Conservation (phyloP, 2,797 vertebrate genomes). For the Botia kubotai region DNA sequence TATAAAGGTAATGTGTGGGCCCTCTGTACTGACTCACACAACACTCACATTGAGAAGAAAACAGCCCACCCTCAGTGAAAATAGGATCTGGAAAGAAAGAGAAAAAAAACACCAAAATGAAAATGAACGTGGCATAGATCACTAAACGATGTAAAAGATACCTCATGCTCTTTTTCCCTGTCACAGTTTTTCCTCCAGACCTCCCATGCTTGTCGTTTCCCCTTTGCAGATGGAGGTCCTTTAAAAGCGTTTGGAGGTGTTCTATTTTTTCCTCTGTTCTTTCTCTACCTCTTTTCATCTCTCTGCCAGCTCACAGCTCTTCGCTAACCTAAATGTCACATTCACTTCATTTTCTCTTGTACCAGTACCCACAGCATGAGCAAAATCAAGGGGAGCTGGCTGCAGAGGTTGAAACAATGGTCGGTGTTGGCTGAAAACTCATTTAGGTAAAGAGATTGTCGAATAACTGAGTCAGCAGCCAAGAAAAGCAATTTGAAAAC, state of each 20-base stretch:
- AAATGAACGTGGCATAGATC: conserved; percentile 1
- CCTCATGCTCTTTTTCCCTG: conserved; percentile 10
- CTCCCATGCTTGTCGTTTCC: conserved; percentile 27
- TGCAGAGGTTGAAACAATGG: conserved; percentile 18
- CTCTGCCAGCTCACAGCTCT: conserved; percentile 39
- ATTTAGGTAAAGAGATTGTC: conserved; percentile 23
- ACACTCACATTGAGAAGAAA: conserved; percentile 36
- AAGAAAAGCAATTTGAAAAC: conserved; percentile 32
- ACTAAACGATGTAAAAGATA: conserved; percentile 18
- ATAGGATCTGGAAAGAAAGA: conserved; percentile 12
- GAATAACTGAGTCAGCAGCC: conserved; percentile 13
- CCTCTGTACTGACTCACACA: conserved; percentile 16
- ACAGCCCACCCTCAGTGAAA: conserved; percentile 27
- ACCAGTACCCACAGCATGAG: conserved; percentile 49
- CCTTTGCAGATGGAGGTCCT: conserved; percentile 21
- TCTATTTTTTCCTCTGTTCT: conserved; percentile 37
- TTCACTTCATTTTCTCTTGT: conserved; percentile 10
- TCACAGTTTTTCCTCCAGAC: conserved; percentile 11
- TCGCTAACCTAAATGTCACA: conserved; percentile 26
- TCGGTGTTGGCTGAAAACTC: conserved; percentile 18
- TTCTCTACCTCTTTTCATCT: conserved; percentile 20
- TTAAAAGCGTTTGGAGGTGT: conserved; percentile 46
- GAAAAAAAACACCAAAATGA: conserved; percentile 31
- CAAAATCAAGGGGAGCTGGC: not conserved
- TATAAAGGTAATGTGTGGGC: conserved; percentile 5